Evolutionary conservation across 2,113 vertebrate species (phyloP).

Genomic region (Orientallactaga bullata): DNA sequence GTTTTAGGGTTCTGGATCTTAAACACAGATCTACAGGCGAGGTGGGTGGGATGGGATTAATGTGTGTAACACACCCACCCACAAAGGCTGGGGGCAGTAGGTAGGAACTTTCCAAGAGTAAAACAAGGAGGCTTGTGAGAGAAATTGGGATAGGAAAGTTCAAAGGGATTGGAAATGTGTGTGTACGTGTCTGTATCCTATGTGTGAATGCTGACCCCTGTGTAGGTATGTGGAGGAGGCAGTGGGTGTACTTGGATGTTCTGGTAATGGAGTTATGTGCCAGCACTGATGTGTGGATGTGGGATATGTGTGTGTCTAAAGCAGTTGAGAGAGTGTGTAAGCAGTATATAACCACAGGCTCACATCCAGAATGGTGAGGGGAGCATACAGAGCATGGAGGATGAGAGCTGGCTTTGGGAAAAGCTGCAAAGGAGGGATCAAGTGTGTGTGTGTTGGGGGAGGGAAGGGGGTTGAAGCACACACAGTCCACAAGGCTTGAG

Average conservation of each 20-base stretch:
- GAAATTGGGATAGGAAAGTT: neutral
- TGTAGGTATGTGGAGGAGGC: neutral
- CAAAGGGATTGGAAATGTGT: neutral
- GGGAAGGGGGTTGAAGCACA: neutral
- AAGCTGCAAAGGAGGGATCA: constrained; percentile 5
- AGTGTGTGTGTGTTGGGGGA: neutral
- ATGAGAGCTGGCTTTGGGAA: neutral
- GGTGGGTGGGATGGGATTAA: constrained; percentile 52
- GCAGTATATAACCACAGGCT: constrained; percentile 1
- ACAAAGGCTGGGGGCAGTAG: neutral
- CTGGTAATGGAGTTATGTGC: neutral
- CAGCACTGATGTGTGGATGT: neutral
- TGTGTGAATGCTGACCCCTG: neutral
- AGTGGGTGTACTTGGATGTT: constrained; percentile 19
- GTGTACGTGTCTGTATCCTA: neutral
- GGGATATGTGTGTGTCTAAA: constrained; percentile 1
- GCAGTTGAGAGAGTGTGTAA: neutral
- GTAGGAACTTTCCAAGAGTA: constrained; percentile 48
- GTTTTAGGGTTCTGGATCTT: constrained; percentile 63
- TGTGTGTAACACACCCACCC: constrained; percentile 68
- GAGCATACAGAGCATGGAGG: neutral
- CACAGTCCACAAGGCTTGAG: constrained; percentile 51
- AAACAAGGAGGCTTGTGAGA: neutral
- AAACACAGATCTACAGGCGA: constrained; percentile 61
- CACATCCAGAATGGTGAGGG: neutral